A percentile compares a stretch with the other conserved stretches of the same genome.
Conservation (phyloP, 2,888 invertebrate species). For the Agriopis leucophaearia region DNA sequence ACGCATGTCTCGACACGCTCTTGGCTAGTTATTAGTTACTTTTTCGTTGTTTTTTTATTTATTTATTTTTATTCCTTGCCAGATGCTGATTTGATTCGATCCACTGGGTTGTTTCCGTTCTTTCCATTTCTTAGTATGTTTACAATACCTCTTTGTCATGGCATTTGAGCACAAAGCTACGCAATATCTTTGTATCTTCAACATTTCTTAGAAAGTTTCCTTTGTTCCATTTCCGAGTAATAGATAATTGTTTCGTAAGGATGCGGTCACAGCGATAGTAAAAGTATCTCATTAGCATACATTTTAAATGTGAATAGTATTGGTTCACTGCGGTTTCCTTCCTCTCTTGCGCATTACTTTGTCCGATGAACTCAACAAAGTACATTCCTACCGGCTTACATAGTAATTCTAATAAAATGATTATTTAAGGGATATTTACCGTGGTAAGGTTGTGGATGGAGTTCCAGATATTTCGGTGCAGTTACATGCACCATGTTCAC, state of each 20-base stretch:
- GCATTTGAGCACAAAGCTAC: constrained; percentile 37
- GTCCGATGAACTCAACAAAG: neutral
- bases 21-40: too few relatives aligned
- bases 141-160: constrained; percentile 43
- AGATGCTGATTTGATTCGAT: neutral
- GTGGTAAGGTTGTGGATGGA: too few relatives aligned
- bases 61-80: too few relatives aligned
- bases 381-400: neutral
- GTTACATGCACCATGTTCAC: too few relatives aligned
- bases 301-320: constrained; percentile 14
- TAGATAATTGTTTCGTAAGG: constrained; percentile 22
- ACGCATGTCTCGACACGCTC: too few relatives aligned
- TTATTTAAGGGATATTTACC: too few relatives aligned
- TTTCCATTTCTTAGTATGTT: constrained; percentile 33
- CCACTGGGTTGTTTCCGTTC: constrained; percentile 18
- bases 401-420: neutral
- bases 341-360: constrained; percentile 4
- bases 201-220: constrained; percentile 41
- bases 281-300: constrained; percentile 31
- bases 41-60: too few relatives aligned
- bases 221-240: constrained; percentile 40
- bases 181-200: constrained; percentile 33
- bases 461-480: too few relatives aligned
- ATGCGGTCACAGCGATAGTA: constrained; percentile 29
- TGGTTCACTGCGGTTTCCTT: constrained; percentile 4